Evolutionary conservation across 2,888 invertebrate species (phyloP), one percentile per base, ranked within the genome.

Genomic region (Pandemis heparana): DNA sequence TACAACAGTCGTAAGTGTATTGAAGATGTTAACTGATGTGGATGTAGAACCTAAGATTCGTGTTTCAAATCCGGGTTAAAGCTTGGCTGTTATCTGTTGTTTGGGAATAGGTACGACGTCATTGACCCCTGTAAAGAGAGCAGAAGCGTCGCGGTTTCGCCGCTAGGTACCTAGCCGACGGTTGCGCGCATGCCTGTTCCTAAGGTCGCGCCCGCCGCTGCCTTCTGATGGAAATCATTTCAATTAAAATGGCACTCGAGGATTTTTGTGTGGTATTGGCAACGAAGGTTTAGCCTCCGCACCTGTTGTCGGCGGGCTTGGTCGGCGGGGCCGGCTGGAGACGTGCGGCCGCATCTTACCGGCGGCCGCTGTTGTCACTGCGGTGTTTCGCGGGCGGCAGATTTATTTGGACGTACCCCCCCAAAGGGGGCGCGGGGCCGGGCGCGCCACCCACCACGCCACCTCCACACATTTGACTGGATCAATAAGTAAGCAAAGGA

Each of bases 401-500:
- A 94, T 92, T 94, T 94, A 94, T 95, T 94, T 95, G 95, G 94
- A 92, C 95, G 95, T 94, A 94, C 90, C 92, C 89, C 92, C 92
- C 89, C 87, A 83, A 82, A 83, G 88, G 86, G 88, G 89, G 84
- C 81, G 88, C 87, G 90, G 90, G 90, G 89, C 79, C 85, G 89
- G 92, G 90, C 87, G 89, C 85, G 85, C 93, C 90, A 89, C 91
- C 93, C 92, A 90, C 92, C 90, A 90, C 92, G 92, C 91, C 92
- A 92, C 94, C 93, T 94, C 94, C 94, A 93, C 93, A 95, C 95
- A 95, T 95, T 95, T 95, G 94, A 95, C 95, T 95, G 94, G 95
- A 95, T 95, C 95, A 95, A 95, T 95, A 95, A 95, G 95, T 95
- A 94, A 94, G 95, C 94, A 95, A 94, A 95, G 95, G 95, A 95